These are phyloP conservation scores for Pammene fasciana DNA, from an alignment of 2,888 invertebrate genomes.

Conservation along the genomic window DNA sequence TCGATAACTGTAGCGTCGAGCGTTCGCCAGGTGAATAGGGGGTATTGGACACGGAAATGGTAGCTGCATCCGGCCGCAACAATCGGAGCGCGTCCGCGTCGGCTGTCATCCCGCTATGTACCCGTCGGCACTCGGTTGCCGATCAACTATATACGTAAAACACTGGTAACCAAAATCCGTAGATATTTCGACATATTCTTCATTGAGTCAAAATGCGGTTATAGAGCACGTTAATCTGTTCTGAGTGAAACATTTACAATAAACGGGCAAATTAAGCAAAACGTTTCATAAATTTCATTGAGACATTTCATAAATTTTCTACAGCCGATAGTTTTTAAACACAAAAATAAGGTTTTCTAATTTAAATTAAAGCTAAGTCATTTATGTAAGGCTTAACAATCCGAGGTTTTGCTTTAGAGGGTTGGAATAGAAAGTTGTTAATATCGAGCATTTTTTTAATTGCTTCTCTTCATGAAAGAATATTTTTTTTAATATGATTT, in stretches of 20 bases:
- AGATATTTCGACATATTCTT: not conserved
- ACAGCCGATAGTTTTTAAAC: too few relatives aligned
- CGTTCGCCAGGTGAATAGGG: slow-evolving; percentile 61
- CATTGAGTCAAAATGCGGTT: not conserved
- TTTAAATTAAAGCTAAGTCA: too few relatives aligned
- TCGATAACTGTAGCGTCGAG: slow-evolving; percentile 57
- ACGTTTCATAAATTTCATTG: not conserved
- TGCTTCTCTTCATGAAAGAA: too few relatives aligned
- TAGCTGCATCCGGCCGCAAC: slow-evolving; percentile 73
- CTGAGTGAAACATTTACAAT: not conserved
- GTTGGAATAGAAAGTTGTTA: too few relatives aligned
- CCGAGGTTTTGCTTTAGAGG: too few relatives aligned
- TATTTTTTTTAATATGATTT: too few relatives aligned
- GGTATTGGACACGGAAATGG: slow-evolving; percentile 70
- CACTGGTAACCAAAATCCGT: slow-evolving; percentile 11
- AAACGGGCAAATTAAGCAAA: not conserved
- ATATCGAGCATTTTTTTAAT: too few relatives aligned
- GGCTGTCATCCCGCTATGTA: slow-evolving; percentile 49
- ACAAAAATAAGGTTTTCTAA: too few relatives aligned
- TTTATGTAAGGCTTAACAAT: too few relatives aligned
- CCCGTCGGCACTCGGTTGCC: slow-evolving; percentile 27
- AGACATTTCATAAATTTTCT: too few relatives aligned
- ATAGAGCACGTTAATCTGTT: slow-evolving; percentile 5
- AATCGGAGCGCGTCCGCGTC: slow-evolving; percentile 53
- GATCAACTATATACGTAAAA: slow-evolving; percentile 6